A percentile compares a stretch with the other conserved stretches of the same genome.
Evolutionary conservation across 2,797 vertebrate species (phyloP).

Genomic region (Onychomys leucogaster): DNA sequence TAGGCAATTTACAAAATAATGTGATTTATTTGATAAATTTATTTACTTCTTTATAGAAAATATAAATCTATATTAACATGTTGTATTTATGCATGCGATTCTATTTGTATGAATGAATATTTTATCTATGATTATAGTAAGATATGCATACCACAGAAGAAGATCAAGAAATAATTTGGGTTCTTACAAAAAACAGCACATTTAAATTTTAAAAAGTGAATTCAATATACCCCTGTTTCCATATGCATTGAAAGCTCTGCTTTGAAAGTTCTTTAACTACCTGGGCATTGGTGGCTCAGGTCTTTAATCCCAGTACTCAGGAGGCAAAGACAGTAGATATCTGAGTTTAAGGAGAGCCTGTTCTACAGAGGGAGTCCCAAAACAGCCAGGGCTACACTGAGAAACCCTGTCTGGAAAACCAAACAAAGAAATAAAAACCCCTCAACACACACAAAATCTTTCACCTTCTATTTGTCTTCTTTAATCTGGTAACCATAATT

Average conservation of each 20-base stretch:
- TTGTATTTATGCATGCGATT: background rate
- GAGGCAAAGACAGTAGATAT: background rate
- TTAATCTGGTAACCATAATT: background rate
- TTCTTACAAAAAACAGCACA: background rate
- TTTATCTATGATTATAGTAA: background rate
- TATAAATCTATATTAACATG: background rate
- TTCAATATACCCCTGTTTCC: background rate
- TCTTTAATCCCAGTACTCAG: background rate
- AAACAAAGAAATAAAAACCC: background rate
- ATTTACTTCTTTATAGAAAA: background rate
- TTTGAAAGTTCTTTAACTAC: background rate
- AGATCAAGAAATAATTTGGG: background rate
- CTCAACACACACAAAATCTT: background rate
- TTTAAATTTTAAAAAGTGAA: background rate
- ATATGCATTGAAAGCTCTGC: background rate
- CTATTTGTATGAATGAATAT: background rate
- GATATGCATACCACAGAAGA: background rate
- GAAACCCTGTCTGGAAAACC: background rate
- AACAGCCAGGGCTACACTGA: background rate
- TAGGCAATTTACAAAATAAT: background rate
- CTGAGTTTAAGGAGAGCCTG: background rate
- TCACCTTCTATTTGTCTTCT: background rate
- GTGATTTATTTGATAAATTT: background rate
- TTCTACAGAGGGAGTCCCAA: background rate
- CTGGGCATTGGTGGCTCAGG: background rate